These are phyloP conservation scores for Chionomys nivalis DNA, from an alignment of 2,113 vertebrate genomes.

Conservation along the genomic window DNA sequence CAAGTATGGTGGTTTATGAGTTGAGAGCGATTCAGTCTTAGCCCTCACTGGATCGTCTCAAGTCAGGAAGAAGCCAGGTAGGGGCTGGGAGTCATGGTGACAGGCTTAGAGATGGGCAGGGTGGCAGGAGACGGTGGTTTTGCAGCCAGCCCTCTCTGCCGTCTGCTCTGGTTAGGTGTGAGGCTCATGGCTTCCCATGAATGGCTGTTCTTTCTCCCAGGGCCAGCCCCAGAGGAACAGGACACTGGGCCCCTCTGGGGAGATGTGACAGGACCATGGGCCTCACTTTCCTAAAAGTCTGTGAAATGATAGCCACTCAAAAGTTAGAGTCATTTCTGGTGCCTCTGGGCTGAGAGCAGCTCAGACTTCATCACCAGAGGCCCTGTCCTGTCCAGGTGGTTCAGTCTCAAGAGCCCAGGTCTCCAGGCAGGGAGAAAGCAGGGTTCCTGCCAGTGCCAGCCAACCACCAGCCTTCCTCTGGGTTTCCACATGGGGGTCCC, in stretches of 20 bases:
- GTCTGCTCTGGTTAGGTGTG: not conserved
- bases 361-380: not conserved
- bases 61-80: not conserved
- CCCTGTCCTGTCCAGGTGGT: not conserved
- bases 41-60: not conserved
- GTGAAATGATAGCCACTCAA: not conserved
- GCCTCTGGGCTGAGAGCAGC: not conserved
- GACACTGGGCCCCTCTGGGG: not conserved
- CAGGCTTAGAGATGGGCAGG: not conserved
- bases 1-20: not conserved
- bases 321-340: not conserved
- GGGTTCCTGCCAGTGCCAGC: not conserved
- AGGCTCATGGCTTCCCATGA: not conserved
- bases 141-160: not conserved
- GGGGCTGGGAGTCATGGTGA: not conserved
- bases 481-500: not conserved
- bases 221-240: not conserved
- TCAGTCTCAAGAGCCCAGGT: not conserved
- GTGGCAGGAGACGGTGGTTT: fast-evolving
- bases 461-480: not conserved
- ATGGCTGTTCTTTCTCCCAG: not conserved
- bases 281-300: not conserved
- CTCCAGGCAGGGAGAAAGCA: not conserved
- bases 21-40: not conserved
- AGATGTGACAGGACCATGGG: not conserved